Evolutionary conservation across 2,888 invertebrate genomes (phyloP), one percentile per base, ranked within the genome.

Genomic region (Microctonus aethiopoides): DNA sequence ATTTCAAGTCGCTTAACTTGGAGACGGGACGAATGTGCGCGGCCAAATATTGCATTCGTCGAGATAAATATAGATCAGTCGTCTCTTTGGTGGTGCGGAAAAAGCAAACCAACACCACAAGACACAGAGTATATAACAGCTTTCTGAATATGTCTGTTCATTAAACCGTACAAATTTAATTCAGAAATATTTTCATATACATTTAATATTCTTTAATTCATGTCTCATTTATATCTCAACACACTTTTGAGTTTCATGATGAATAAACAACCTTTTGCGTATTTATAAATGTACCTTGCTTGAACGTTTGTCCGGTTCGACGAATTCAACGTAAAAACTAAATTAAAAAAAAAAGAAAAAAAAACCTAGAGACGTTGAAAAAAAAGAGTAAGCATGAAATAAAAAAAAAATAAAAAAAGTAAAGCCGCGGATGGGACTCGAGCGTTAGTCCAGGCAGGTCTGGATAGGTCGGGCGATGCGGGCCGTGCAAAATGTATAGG

Each of bases 391-490:
- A 46, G 16, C 46, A 41, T 16, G 22, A 63, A 60, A 29, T n/a
- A 61, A 61, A 62, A 62, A 68, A 41, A 62, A 65, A 63, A 32
- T n/a, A 63, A 54, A 64, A 32, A 69, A 69, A 69, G 64, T 52
- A 69, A 69, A 69, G 64, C 64, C 64, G 69, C 65, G 65, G 69
- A 66, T 52, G 59, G 66, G 66, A 69, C 69, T 65, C 51, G 64
- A 69, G 65, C 69, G 69, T 64, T 69, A 69, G 69, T 69, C 69
- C 69, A 69, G 69, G 65, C 69, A 64, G 65, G 52, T 69, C 65
- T 36, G 69, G 69, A 69, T 69, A 70, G 63, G 64, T 61, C 65
- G 36, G 67, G 41, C 36, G 39, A 20, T 29, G 59, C 67, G n/a
- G 36, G 32, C 41, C 56, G 60, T 24, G 61, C 46, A 46, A 39